Base-by-base conservation (phyloP, 2,113 vertebrate species). In the Sinocyclocheilus anophthalmus region DNA sequence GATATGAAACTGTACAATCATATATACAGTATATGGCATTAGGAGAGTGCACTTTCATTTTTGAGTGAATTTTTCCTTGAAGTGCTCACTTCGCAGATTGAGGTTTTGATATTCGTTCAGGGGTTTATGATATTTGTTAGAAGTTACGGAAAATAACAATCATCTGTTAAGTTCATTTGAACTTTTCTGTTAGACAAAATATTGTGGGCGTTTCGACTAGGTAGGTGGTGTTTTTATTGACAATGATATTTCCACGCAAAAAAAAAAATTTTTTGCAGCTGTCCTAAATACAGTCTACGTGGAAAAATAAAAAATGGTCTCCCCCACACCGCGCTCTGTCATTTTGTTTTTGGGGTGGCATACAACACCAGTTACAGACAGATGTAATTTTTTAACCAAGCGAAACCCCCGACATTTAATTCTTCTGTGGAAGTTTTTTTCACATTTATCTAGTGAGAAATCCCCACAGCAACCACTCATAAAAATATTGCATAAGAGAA, bases 321-420 rank as follows among this genome's bases (percentile, higher is more conserved):
- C 4, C 55, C 81, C 82, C 81, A 85, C 72, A 2, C 89, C 8
- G 50, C 87, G 67, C 84, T 65, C 53, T 89, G 67, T 86, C 77
- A 24, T 30, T 30, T 65, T 69, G 20, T 57, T 50, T 50, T 69
- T 20, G n/a, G 59, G 76, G 59, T 59, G 48, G 61, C 50, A 84
- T 80, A 22, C 63, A 53, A 76, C 57, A 48, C 39, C 61, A 37
- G 1, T 16, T 76, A 9, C 63, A 53, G 57, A 53, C 53, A 53
- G 63, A 76, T 55, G 70, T 22, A 45, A 37, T 33, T 67, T 59
- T 83, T 82, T 59, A 55, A 75, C 14, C 30, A 42, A 84, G 65
- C 20, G 80, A 90, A 90, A 88, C 20, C 85, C 85, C 80, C 45
- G 83, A 87, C 87, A 85, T 85, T 88, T 85, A 20, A 57, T 45